These are phyloP conservation scores for Solen grandis DNA, from an alignment of 1,140 invertebrate species.

Conservation along the genomic window DNA sequence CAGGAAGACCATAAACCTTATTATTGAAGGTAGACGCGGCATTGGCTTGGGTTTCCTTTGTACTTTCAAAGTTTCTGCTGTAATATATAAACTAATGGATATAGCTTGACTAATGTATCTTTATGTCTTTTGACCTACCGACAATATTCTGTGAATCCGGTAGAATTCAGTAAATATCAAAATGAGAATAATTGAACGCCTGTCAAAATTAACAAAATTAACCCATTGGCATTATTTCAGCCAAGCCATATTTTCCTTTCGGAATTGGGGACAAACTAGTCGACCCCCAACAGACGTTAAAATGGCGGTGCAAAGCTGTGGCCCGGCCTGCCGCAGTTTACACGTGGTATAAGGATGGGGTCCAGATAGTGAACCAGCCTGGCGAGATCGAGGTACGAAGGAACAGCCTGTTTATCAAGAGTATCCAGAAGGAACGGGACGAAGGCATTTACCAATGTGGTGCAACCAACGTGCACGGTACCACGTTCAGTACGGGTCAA, in stretches of 20 bases:
- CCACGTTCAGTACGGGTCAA: constrained; percentile 93
- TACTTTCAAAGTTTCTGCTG: too few relatives aligned
- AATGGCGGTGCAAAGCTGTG: constrained; percentile 97
- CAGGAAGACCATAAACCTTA: not conserved
- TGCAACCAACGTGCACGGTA: constrained; percentile 93
- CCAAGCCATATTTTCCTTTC: constrained; percentile 95
- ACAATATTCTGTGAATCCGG: too few relatives aligned
- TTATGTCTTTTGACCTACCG: too few relatives aligned
- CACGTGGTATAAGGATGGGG: constrained; percentile 89
- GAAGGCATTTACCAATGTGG: constrained; percentile 96
- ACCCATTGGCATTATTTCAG: too few relatives aligned
- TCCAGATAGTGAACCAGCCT: constrained; percentile 78
- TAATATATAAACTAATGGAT: too few relatives aligned
- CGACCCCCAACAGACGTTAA: constrained; percentile 89
- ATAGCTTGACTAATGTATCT: too few relatives aligned
- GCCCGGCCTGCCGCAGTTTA: constrained; percentile 96
- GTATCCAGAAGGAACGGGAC: constrained; percentile 84
- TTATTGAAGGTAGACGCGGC: not conserved
- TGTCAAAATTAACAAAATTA: too few relatives aligned
- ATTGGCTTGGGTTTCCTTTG: too few relatives aligned
- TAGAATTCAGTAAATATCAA: too few relatives aligned
- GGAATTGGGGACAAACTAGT: constrained; percentile 92
- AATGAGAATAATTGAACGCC: too few relatives aligned
- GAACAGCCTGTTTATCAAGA: constrained; percentile 24
- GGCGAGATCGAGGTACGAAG: constrained; percentile 37